A percentile compares a stretch with the other conserved stretches of the same genome.
phyloP scores from a whole-genome alignment of 2,797 vertebrate species.

The Chanos chanos region DNA sequence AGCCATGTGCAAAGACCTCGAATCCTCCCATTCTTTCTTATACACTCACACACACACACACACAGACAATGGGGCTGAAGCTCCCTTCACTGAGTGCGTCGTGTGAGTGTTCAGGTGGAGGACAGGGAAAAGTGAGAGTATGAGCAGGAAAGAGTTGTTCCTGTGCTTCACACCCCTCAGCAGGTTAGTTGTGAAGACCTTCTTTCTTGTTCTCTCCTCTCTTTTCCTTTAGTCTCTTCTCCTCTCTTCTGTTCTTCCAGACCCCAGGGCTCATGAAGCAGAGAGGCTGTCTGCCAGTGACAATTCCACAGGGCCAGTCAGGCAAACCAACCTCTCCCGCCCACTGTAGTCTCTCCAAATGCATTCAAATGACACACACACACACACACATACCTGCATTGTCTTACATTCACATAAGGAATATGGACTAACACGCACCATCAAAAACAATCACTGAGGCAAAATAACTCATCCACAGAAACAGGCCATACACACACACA shows the following conservation, averaged over 20 bases:
- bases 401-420: slow-evolving; percentile 58
- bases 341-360: slow-evolving; percentile 48
- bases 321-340: slow-evolving; percentile 62
- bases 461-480: too few relatives aligned
- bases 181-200: too few relatives aligned
- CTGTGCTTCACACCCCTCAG: too few relatives aligned
- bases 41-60: slow-evolving; percentile 24
- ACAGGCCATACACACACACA: background rate
- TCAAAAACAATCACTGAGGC: too few relatives aligned
- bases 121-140: background rate
- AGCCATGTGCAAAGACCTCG: slow-evolving; percentile 51
- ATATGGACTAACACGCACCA: slow-evolving; percentile 60
- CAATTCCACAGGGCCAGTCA: slow-evolving; percentile 72
- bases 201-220: slow-evolving; percentile 12
- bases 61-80: too few relatives aligned
- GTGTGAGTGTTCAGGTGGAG: too few relatives aligned
- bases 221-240: background rate
- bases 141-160: too few relatives aligned
- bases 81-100: too few relatives aligned
- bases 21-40: slow-evolving; percentile 38
- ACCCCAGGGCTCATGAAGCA: slow-evolving; percentile 55
- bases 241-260: slow-evolving; percentile 10
- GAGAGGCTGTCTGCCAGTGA: slow-evolving; percentile 56
- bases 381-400: slow-evolving; percentile 43
- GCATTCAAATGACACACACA: slow-evolving; percentile 38